Base-by-base conservation (phyloP, 2,888 invertebrate species). In the Sinopyrophorus schimmeli region DNA sequence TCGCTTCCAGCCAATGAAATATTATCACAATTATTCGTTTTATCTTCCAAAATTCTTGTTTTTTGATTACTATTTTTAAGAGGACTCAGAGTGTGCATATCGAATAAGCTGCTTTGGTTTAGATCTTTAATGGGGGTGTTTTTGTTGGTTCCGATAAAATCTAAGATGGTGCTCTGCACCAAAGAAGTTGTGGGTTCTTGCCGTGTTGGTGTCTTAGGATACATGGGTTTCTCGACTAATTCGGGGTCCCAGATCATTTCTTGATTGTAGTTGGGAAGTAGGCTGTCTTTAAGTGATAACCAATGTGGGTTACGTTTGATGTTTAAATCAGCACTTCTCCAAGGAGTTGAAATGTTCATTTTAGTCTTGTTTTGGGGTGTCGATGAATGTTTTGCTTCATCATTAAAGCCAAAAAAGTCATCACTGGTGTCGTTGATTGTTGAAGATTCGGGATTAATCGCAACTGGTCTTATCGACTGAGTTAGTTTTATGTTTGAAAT, bases 211-310 rank as follows among this genome's bases (percentile, higher is more conserved):
- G 24, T 20, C 23, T 42, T 23, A 23, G 24, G 39, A 27, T 20
- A 31, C 15, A 34, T 42, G 10, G 55, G 32, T 42, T 48, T 55
- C 17, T 61, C 62, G n/a, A 58, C 54, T 7, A 61, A 43, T 11
- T 51, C 51, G 15, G 60, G 55, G 39, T 63, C 57, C 14, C 62
- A 24, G 18, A 62, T 49, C 52, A 58, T 54, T 7, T 63, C 62
- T 51, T 63, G 62, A 28, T 54, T 56, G 6, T 61, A 48, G 15
- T 39, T 35, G 3, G 62, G 63, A 15, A 60, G 27, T 10, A 47
- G 43, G 1, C 54, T 53, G 7, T 47, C 30, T 53, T 63, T 63
- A 2, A 60, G 7, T 3, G 23, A 16, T 11, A 63, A 27, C 30
- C 56, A 59, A 40, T 62, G 60, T 1, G 62, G 63, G 47, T 62